A percentile compares a stretch with the other conserved stretches of the same genome.
phyloP scores from a whole-genome alignment of 2,113 vertebrate species.

The Lycaon pictus region DNA sequence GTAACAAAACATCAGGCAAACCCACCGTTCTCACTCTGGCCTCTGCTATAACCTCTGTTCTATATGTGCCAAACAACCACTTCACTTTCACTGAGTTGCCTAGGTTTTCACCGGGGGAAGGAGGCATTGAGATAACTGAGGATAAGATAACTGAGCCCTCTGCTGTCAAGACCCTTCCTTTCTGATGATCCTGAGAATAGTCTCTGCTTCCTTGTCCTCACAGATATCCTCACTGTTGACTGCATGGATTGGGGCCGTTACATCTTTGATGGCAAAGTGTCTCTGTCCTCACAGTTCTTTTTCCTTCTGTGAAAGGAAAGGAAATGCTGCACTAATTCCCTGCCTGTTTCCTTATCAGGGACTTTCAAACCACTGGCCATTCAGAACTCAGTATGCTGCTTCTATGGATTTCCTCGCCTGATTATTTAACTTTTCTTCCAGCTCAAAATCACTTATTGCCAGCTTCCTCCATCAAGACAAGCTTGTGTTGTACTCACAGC shows the following conservation, averaged over 20 bases:
- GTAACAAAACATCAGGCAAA: not conserved
- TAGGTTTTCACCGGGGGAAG: not conserved
- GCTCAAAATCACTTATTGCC: not conserved
- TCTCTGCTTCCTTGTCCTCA: not conserved
- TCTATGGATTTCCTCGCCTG: not conserved
- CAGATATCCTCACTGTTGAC: not conserved
- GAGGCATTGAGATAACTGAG: not conserved
- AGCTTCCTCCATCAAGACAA: not conserved
- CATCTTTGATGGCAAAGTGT: not conserved
- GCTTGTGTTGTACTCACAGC: not conserved
- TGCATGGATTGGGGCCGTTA: too few relatives aligned
- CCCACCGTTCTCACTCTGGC: not conserved
- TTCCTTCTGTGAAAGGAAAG: not conserved
- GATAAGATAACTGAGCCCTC: not conserved
- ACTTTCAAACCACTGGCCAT: not conserved
- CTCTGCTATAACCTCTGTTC: not conserved
- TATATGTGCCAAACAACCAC: not conserved
- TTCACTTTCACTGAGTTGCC: not conserved
- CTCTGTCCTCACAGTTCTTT: not conserved
- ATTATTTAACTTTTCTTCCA: not conserved
- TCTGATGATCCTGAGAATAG: not conserved
- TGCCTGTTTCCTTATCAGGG: not conserved
- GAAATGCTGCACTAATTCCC: not conserved
- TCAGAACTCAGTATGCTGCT: not conserved
- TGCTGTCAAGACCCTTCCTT: not conserved